Evolutionary conservation across 1,140 invertebrate genomes (phyloP), one percentile per base, ranked within the genome.

Genomic region (Lutraria rhynchaena): DNA sequence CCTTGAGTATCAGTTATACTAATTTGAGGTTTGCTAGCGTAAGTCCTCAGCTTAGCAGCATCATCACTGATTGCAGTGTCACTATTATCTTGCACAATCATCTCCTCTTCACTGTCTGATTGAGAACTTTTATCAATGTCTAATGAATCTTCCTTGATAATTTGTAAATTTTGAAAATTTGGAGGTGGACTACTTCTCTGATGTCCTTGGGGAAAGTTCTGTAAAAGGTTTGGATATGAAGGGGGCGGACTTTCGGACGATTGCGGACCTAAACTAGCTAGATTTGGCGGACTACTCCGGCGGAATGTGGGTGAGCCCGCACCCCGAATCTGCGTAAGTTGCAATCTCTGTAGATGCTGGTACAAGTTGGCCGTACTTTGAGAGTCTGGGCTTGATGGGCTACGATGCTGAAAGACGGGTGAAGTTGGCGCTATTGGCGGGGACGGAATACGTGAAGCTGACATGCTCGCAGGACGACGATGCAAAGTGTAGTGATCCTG

Each of bases 1-100:
- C 88, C 91, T 53, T 82, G 95, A 94, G 1, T 95, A 74, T 98
- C 97, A 0, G 97, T 98, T 3, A 98, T 94, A 84, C 96, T 97
- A 82, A 98, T 98, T 92, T 97, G 96, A 0, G 97, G 97, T 88
- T 92, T 92, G 27, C 85, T 88, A 22, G 83, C 69, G 67, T 76
- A 89, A 29, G 87, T 51, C 22, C 35, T 60, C 46, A 70, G 73
- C 73, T 60, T 74, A 27, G 15, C 35, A 5, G 46, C 17, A 31
- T 27, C 19, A 3, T 35, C 13, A 13, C 33, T 5, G 19, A 31
- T 46, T 31, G 58, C 33, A 58, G 51, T 67, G 11, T 75, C 81
- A 63, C 75, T 57, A 70, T 82, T 77, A 76, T 83, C 78, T 67
- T 84, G 84, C 74, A 89, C 82, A 44, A 87, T 89, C 91, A 92